Evolutionary conservation across 2,797 vertebrate genomes (phyloP).

Genomic region (Botia kubotai): DNA sequence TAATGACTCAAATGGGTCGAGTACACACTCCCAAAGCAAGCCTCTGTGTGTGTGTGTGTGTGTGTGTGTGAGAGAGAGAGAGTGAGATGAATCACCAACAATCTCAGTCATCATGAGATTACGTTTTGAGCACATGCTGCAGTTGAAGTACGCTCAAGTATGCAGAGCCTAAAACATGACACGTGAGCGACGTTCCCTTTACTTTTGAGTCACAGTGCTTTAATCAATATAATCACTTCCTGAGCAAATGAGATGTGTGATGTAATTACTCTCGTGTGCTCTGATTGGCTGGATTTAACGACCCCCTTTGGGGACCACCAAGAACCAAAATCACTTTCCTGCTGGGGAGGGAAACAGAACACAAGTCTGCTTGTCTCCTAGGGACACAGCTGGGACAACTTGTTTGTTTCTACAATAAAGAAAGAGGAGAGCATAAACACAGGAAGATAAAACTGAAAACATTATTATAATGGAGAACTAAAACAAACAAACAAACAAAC

Average conservation of each 20-base stretch:
- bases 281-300: conserved; percentile 20
- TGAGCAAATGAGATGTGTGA: neutral
- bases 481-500: neutral
- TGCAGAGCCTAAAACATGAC: conserved; percentile 9
- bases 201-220: too few species aligned
- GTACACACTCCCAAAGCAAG: conserved; percentile 10
- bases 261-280: neutral
- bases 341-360: neutral
- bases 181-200: neutral
- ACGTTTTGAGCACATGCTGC: neutral
- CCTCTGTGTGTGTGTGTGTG: neutral
- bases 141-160: neutral
- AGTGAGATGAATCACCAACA: neutral
- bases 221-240: neutral
- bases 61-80: neutral
- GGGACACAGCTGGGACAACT: conserved; percentile 15
- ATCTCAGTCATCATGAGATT: neutral
- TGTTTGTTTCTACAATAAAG: neutral
- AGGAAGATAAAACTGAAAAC: neutral
- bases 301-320: conserved; percentile 15
- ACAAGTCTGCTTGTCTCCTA: too few species aligned
- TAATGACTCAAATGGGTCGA: neutral
- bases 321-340: conserved; percentile 17
- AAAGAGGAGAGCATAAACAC: conserved; percentile 11
- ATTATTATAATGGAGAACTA: neutral